A percentile compares a stretch with the other conserved stretches of the same genome.
Evolutionary conservation across 2,888 invertebrate genomes (phyloP).

Genomic region (Cataglyphis livida): DNA sequence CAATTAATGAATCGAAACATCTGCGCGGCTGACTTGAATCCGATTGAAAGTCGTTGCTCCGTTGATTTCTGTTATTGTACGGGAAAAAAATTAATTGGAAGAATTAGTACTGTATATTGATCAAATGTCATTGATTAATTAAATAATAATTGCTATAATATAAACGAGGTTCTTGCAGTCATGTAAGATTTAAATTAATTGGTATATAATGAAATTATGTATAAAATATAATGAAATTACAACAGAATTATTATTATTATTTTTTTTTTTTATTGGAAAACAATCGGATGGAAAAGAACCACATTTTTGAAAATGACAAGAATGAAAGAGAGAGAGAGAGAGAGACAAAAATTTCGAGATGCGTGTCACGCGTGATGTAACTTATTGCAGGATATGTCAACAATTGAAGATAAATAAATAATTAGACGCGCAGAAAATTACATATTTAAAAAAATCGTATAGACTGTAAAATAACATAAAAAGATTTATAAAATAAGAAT

Average conservation of each 20-base stretch:
- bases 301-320: neutral
- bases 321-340: too few species aligned
- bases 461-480: neutral
- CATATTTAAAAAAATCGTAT: neutral
- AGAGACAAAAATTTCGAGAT: too few species aligned
- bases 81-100: constrained; percentile 28
- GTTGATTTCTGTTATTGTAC: constrained; percentile 1
- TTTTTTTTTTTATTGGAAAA: neutral
- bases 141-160: neutral
- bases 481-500: neutral
- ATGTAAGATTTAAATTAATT: neutral
- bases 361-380: neutral
- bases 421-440: neutral
- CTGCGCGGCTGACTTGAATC: constrained; percentile 29
- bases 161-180: neutral
- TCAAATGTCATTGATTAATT: constrained; percentile 6
- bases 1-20: constrained; percentile 53
- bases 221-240: neutral
- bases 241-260: neutral
- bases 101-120: neutral
- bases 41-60: neutral
- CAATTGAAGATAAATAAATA: neutral
- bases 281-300: neutral
- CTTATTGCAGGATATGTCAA: neutral
- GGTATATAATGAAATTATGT: neutral